These are phyloP conservation scores for Pimpla rufipes DNA, from an alignment of 2,888 invertebrate species.

Conservation along the genomic window DNA sequence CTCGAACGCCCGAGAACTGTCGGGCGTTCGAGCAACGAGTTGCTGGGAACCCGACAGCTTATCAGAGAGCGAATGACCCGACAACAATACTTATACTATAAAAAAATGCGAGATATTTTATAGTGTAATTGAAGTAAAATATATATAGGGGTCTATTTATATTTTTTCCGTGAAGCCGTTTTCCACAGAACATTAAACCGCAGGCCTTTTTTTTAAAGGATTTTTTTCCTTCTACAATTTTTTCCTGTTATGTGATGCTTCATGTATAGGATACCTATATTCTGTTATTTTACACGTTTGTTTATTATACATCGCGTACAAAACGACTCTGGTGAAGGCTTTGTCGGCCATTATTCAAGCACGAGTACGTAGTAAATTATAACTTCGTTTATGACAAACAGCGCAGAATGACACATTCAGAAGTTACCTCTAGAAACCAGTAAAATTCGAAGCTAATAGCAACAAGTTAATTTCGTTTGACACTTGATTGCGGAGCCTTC, in stretches of 20 bases:
- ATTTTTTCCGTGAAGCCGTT: too few relatives aligned
- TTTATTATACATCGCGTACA: background rate
- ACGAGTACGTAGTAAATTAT: background rate
- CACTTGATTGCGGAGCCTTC: background rate
- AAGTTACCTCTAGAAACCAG: background rate
- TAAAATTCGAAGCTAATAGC: background rate
- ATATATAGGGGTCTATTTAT: too few relatives aligned
- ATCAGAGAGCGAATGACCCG: too few relatives aligned
- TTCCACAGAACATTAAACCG: too few relatives aligned
- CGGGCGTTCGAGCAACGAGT: too few relatives aligned
- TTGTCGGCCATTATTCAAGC: background rate
- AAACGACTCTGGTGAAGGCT: background rate
- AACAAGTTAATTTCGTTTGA: background rate
- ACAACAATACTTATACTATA: too few relatives aligned
- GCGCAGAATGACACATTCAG: background rate
- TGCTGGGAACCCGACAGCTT: too few relatives aligned
- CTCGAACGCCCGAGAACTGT: too few relatives aligned
- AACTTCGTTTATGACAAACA: background rate
- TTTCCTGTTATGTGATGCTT: constrained; percentile 14
- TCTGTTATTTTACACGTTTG: background rate
- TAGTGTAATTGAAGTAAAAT: too few relatives aligned
- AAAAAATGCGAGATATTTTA: too few relatives aligned
- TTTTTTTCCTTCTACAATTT: background rate
- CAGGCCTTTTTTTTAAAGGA: too few relatives aligned
- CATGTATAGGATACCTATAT: background rate